Evolutionary conservation across 1,140 invertebrate genomes (phyloP).

Genomic region (Tetramorium alpestre): DNA sequence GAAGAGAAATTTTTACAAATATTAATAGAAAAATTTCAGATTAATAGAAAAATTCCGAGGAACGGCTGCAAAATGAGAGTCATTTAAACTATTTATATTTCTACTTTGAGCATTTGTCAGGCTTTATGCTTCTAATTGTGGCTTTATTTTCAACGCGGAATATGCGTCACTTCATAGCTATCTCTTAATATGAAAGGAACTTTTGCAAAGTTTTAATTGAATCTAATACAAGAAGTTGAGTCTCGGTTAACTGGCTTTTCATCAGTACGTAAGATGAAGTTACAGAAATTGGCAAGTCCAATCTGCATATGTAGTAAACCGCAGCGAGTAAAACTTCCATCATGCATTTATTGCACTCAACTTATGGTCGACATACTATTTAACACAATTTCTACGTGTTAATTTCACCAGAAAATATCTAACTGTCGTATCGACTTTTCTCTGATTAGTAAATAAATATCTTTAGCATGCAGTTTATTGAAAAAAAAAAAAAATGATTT

Average conservation of each 20-base stretch:
- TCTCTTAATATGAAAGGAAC: slow-evolving; percentile 35
- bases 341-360: background rate
- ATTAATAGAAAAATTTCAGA: background rate
- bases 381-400: background rate
- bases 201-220: slow-evolving; percentile 52
- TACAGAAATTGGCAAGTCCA: slow-evolving; percentile 37
- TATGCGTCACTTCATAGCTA: background rate
- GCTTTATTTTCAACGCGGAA: background rate
- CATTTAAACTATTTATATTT: background rate
- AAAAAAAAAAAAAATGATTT: slow-evolving; percentile 2
- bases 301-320: slow-evolving; percentile 45
- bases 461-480: background rate
- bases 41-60: background rate
- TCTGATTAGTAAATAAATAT: background rate
- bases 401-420: background rate
- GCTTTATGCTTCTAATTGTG: slow-evolving; percentile 12
- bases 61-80: background rate
- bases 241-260: slow-evolving; percentile 21
- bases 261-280: slow-evolving; percentile 13
- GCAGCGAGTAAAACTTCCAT: slow-evolving; percentile 11
- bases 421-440: background rate
- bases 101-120: background rate
- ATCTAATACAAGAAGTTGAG: slow-evolving; percentile 23
- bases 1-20: background rate
- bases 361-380: slow-evolving; percentile 19